These are phyloP conservation scores for Sipunculus nudus DNA, from an alignment of 2,888 invertebrate species.

Conservation along the genomic window DNA sequence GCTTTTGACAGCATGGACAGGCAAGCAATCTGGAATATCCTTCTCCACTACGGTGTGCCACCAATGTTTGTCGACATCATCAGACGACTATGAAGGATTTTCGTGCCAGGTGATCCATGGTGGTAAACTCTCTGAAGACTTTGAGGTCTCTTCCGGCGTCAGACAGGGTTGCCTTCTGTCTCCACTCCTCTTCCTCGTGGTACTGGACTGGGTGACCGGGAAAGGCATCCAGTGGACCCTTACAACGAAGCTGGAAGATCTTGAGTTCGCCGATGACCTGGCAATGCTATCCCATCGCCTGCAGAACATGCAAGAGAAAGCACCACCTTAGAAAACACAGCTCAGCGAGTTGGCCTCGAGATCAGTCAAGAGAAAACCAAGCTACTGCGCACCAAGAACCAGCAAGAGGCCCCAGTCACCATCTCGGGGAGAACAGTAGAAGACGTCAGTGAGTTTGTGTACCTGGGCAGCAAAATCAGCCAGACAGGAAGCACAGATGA, in stretches of 20 bases:
- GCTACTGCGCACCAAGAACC: conserved; percentile 5
- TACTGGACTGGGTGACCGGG: conserved; percentile 22
- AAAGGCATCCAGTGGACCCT: conserved; percentile 18
- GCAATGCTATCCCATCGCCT: conserved; percentile 10
- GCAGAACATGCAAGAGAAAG: no score
- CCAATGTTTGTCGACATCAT: conserved; percentile 10
- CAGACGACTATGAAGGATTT: no score
- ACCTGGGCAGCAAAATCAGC: no score
- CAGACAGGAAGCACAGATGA: no score
- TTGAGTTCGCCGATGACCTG: conserved; percentile 18
- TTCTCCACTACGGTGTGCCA: conserved; percentile 21
- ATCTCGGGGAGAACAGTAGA: no score
- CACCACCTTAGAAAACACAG: no score
- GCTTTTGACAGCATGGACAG: conserved; percentile 27
- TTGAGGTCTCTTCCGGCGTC: conserved; percentile 27
- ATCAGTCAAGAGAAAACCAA: conserved; percentile 8
- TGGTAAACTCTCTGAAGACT: no score
- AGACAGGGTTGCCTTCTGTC: conserved; percentile 23
- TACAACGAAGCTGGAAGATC: conserved; percentile 6
- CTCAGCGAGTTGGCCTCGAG: background rate
- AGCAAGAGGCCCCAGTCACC: no score
- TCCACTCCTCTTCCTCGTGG: conserved; percentile 13
- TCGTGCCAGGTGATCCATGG: no score
- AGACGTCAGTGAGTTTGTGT: no score
- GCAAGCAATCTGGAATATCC: conserved; percentile 22